A percentile compares a stretch with the other conserved stretches of the same genome.
Evolutionary conservation across 2,888 invertebrate species (phyloP).

Genomic region (Herminia tarsipennalis): DNA sequence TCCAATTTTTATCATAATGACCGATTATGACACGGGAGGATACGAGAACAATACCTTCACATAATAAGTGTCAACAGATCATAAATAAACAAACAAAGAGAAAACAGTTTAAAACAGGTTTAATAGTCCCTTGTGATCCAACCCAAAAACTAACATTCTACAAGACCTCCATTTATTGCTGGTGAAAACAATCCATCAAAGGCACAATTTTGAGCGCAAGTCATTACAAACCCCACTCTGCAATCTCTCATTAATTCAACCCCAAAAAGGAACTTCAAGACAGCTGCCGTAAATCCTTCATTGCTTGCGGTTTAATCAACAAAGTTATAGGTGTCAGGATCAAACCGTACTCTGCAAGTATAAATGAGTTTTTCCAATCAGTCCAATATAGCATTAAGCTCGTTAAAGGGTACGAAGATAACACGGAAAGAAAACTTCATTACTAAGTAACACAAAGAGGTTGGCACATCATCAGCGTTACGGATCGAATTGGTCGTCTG

Average conservation of each 20-base stretch:
- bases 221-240: background rate
- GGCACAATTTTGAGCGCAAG: background rate
- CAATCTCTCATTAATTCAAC: background rate
- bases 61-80: too few relatives aligned
- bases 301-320: constrained; percentile 11
- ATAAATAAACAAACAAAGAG: too few relatives aligned
- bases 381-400: constrained; percentile 5
- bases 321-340: background rate
- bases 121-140: too few relatives aligned
- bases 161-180: too few relatives aligned
- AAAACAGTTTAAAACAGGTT: too few relatives aligned
- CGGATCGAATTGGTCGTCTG: constrained; percentile 11
- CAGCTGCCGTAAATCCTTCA: constrained; percentile 3
- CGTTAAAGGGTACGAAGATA: constrained; percentile 20
- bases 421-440: constrained; percentile 18
- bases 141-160: too few relatives aligned
- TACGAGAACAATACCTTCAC: too few relatives aligned
- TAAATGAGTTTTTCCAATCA: constrained; percentile 34
- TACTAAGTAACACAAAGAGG: constrained; percentile 18
- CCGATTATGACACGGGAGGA: too few relatives aligned
- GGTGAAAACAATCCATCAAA: background rate
- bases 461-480: constrained; percentile 19
- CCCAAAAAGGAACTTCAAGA: background rate
- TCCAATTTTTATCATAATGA: too few relatives aligned
- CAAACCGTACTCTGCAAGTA: background rate